phyloP scores from a whole-genome alignment of 92 coral and sea anemone species.

The Epizoanthus scotinus region DNA sequence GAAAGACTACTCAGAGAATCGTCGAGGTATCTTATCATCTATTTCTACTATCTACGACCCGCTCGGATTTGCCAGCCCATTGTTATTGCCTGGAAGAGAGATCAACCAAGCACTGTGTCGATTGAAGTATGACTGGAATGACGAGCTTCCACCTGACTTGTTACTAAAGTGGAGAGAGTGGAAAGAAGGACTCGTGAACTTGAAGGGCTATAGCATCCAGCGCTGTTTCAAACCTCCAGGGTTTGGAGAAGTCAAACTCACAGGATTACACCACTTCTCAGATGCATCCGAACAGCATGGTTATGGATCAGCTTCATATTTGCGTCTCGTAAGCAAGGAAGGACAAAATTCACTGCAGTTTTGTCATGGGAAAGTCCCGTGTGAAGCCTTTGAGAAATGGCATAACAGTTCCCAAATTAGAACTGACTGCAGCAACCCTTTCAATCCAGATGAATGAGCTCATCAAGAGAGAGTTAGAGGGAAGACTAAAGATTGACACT shows the following conservation, averaged over 20 bases:
- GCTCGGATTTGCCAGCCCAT: conserved; percentile 62
- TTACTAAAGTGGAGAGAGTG: conserved; percentile 50
- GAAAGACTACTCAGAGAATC: conserved; percentile 57
- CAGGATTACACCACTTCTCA: conserved; percentile 48
- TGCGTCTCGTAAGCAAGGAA: conserved; percentile 46
- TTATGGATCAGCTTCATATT: conserved; percentile 64
- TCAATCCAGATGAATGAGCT: conserved; percentile 41
- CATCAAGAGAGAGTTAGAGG: conserved; percentile 47
- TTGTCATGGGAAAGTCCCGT: conserved; percentile 63
- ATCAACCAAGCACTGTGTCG: conserved; percentile 68
- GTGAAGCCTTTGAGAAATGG: conserved; percentile 56
- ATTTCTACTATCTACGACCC: conserved; percentile 69
- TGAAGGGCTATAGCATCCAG: conserved; percentile 26
- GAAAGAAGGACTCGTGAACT: conserved; percentile 46
- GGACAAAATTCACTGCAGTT: conserved; percentile 58
- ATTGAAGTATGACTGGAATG: conserved; percentile 63
- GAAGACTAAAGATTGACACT: conserved; percentile 50
- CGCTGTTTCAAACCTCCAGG: conserved; percentile 57
- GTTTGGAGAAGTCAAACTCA: conserved; percentile 28
- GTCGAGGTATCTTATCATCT: conserved; percentile 65
- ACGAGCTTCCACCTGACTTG: conserved; percentile 50
- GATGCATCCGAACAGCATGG: conserved; percentile 68
- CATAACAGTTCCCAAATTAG: conserved; percentile 61
- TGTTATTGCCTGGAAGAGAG: conserved; percentile 63
- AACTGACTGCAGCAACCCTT: conserved; percentile 62